A percentile compares a stretch with the other conserved stretches of the same genome.
phyloP scores from a whole-genome alignment of 2,888 invertebrate genomes.

The Polietes domitor region DNA sequence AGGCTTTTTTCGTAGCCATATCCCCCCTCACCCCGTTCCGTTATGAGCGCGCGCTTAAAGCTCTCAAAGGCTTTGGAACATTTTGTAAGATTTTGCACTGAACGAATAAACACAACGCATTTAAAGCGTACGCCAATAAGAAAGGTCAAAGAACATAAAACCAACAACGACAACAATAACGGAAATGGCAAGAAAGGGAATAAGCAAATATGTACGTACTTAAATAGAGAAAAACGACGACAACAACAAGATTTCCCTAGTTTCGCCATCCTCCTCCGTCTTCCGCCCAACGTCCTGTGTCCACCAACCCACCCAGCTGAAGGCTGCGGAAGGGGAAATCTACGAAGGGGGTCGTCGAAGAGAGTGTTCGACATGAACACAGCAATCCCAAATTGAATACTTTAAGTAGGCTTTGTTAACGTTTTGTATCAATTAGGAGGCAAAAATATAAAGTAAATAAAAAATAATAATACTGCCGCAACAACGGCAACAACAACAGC shows the following conservation, averaged over 20 bases:
- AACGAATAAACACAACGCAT: neutral
- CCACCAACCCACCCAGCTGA: neutral
- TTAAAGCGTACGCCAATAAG: constrained; percentile 27
- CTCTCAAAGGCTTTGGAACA: constrained; percentile 21
- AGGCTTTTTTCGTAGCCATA: neutral
- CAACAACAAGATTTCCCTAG: neutral
- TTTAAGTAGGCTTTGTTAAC: constrained; percentile 31
- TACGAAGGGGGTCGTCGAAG: neutral
- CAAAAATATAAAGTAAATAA: constrained; percentile 22
- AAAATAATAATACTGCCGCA: constrained; percentile 18
- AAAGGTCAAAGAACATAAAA: constrained; percentile 38
- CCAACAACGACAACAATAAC: constrained; percentile 16
- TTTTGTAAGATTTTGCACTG: neutral
- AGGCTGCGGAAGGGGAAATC: neutral
- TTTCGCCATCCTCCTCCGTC: neutral
- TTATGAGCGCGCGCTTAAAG: constrained; percentile 25
- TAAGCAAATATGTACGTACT: constrained; percentile 2
- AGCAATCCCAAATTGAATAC: constrained; percentile 21
- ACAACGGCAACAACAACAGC: neutral
- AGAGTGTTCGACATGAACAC: neutral
- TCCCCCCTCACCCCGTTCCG: neutral
- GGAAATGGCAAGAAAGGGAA: constrained; percentile 17
- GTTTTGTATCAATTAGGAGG: constrained; percentile 35
- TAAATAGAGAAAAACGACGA: neutral
- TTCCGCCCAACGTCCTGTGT: neutral